These are phyloP conservation scores for Rhinopomastus cyanomelas DNA, from an alignment of 2,113 vertebrate species.

Conservation along the genomic window DNA sequence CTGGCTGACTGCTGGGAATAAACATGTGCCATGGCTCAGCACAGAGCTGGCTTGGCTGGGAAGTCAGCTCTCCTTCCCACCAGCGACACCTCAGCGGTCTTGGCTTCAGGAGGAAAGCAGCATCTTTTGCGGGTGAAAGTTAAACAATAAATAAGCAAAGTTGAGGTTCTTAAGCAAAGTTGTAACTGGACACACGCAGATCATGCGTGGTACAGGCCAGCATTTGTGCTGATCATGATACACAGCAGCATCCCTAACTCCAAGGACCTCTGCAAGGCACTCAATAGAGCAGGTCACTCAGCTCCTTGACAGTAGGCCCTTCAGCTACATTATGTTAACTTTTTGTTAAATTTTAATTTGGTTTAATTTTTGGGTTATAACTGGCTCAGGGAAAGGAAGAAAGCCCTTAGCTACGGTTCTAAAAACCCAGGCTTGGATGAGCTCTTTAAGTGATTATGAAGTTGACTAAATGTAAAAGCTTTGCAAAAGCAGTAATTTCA, in stretches of 20 bases:
- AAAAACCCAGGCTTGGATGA: conserved; percentile 51
- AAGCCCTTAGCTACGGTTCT: conserved; percentile 49
- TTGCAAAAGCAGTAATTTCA: conserved; percentile 55
- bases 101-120: neutral
- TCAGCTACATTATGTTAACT: neutral
- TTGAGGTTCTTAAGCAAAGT: neutral
- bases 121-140: neutral
- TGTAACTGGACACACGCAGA: fast-evolving
- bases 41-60: neutral
- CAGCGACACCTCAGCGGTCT: neutral
- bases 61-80: neutral
- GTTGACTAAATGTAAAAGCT: conserved; percentile 58
- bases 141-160: neutral
- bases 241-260: neutral
- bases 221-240: too few relatives aligned
- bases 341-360: neutral
- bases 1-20: neutral
- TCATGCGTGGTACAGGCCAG: too few relatives aligned
- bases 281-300: neutral
- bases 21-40: fast-evolving
- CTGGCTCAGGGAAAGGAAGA: conserved; percentile 36
- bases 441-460: conserved; percentile 56
- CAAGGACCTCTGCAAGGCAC: neutral
- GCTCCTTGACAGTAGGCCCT: neutral
- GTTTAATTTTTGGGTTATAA: conserved; percentile 37